Base-by-base conservation (phyloP, 2,888 invertebrate species). In the Nasonovia ribisnigri region DNA sequence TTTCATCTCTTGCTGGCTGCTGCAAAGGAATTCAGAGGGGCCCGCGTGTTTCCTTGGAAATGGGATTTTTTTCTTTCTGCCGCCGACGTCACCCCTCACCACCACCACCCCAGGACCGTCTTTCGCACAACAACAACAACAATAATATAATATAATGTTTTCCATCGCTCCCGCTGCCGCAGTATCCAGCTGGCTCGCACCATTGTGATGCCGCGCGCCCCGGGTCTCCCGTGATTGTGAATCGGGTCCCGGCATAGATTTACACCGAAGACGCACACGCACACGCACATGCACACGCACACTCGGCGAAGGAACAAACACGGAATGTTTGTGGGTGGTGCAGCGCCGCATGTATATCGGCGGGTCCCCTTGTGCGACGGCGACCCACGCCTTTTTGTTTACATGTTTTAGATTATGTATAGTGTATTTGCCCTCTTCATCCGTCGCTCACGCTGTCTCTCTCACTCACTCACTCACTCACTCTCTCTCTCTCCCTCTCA, bases 281-380 rank as follows among this genome's bases (percentile, higher is more conserved):
- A 87, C 51, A 51, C 87, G 13, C 48, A 20, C 51, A 51, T 26
- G 48, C 43, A 57, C 54, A 88, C 54, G 29, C 54, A 57, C 54
- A 57, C 88, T 16, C 54, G 46, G 46, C 46, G 36, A 48, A 93
- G 84, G 89, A 93, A 67, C 67, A 93, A 93, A 93, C 93, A 93
- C 90, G 93, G 93, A 93, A 93, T 93, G 93, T 93, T 93, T 93
- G 93, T 93, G 93, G 93, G 93, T 93, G 93, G 93, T 93, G 92
- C 88, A 87, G 48, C n/a, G 77, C 6, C 6, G 90, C 26, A 13
- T 26, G 60, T 67, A 84, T 46, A 46, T 42, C 24, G 48, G 84
- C 43, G 57, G 29, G 67, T 48, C 43, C 84, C 84, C 84, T 86
- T 86, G 77, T 90, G 90, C 36, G 86, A 84, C 90, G 57, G 54